Conservation (phyloP, 2,888 invertebrate species). For the Agriopis aurantiaria region DNA sequence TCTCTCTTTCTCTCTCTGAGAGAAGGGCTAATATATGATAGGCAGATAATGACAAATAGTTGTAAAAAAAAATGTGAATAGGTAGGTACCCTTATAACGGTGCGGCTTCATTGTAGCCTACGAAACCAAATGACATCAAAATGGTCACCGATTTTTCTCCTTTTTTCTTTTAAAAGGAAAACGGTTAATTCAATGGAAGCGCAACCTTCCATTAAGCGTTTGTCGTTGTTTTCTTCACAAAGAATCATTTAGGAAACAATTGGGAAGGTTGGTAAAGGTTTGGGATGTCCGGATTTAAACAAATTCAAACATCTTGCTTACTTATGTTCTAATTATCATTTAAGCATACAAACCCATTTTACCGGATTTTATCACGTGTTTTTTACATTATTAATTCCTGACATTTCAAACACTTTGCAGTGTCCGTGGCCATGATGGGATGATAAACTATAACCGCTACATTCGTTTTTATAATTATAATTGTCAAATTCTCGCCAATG, state of each 20-base stretch:
- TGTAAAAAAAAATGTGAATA: too few species aligned
- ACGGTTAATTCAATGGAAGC: constrained; percentile 23
- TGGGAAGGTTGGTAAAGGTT: not conserved
- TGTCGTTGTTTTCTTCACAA: constrained; percentile 17
- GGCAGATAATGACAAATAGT: too few species aligned
- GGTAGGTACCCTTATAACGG: not conserved
- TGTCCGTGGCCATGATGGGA: too few species aligned
- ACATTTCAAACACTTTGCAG: too few species aligned
- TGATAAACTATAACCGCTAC: too few species aligned
- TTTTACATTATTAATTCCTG: too few species aligned
- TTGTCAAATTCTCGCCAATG: too few species aligned
- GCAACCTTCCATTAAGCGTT: constrained; percentile 25
- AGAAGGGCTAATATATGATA: too few species aligned
- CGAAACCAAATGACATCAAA: constrained; percentile 25
- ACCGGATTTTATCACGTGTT: too few species aligned
- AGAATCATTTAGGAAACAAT: constrained; percentile 7
- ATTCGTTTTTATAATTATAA: too few species aligned
- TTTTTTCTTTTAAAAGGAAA: constrained; percentile 22
- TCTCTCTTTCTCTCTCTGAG: too few species aligned
- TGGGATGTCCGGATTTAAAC: constrained; percentile 1
- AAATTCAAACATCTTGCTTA: not conserved
- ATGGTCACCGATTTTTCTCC: constrained; percentile 19
- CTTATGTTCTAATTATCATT: not conserved
- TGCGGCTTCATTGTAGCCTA: not conserved
- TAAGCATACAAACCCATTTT: too few species aligned